These are phyloP conservation scores for Epinotia demarniana DNA, from an alignment of 2,888 invertebrate species.

Conservation along the genomic window DNA sequence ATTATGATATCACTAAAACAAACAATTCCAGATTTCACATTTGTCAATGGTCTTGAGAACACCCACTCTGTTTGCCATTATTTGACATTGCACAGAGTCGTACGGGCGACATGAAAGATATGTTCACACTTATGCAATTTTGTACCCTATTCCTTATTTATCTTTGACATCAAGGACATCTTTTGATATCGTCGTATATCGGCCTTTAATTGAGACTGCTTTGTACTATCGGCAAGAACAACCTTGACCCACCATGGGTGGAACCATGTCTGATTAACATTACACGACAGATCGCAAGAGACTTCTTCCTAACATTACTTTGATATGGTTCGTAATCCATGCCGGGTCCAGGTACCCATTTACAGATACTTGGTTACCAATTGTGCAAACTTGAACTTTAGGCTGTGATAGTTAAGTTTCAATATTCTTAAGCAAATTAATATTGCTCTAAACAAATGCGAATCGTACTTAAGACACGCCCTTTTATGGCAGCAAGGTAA, in stretches of 20 bases:
- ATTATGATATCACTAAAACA: slow-evolving; percentile 18
- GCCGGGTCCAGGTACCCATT: background rate
- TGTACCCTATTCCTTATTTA: background rate
- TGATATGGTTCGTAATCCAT: background rate
- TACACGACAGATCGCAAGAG: too few species aligned
- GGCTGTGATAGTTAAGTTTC: background rate
- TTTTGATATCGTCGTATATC: too few species aligned
- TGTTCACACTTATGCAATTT: background rate
- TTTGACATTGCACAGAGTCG: slow-evolving; percentile 23
- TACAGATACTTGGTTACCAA: background rate
- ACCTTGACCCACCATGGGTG: background rate
- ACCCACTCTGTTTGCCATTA: slow-evolving; percentile 27
- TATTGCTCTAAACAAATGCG: background rate
- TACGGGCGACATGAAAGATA: background rate
- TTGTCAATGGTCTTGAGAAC: slow-evolving; percentile 36
- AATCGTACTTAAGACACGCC: slow-evolving; percentile 2
- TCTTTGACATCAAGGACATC: slow-evolving; percentile 13
- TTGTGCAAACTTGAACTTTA: background rate
- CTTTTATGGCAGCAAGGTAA: slow-evolving; percentile 9
- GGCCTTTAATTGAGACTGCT: too few species aligned
- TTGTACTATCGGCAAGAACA: background rate
- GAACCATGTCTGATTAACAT: too few species aligned
- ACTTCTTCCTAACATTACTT: background rate
- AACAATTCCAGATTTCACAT: slow-evolving; percentile 15
- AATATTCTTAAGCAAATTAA: background rate